These are phyloP conservation scores for Lepidothrix coronata DNA, from an alignment of 2,113 vertebrate species.

Conservation along the genomic window DNA sequence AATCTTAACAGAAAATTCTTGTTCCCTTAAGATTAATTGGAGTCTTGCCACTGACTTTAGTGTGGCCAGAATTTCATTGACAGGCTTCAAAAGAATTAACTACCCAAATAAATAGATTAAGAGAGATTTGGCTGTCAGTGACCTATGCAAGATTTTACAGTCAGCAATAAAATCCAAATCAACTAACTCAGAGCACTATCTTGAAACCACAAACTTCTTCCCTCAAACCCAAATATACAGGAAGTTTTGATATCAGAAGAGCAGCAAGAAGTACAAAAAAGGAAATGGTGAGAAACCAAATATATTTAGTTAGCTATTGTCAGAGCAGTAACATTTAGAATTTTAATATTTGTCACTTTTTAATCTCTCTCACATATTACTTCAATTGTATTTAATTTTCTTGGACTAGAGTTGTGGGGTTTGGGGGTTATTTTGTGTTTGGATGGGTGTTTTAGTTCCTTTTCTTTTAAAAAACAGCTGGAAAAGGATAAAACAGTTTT, in stretches of 20 bases:
- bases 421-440: neutral
- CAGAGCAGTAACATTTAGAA: neutral
- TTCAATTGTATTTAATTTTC: neutral
- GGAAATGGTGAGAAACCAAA: neutral
- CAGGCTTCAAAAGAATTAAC: neutral
- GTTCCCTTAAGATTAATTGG: neutral
- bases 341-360: neutral
- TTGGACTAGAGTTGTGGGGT: neutral
- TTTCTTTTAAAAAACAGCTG: neutral
- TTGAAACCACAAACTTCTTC: neutral
- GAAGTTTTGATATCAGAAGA: neutral
- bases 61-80: neutral
- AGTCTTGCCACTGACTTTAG: neutral
- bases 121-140: neutral
- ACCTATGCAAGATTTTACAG: neutral
- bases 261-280: neutral
- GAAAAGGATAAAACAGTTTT: neutral
- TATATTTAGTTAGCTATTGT: neutral
- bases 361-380: neutral
- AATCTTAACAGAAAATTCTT: neutral
- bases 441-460: neutral
- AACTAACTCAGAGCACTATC: neutral
- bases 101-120: neutral
- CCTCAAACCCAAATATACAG: neutral
- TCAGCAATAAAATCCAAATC: neutral